A percentile compares a stretch with the other conserved stretches of the same genome.
phyloP scores from a whole-genome alignment of 2,113 vertebrate genomes.

The Alouatta palliata region DNA sequence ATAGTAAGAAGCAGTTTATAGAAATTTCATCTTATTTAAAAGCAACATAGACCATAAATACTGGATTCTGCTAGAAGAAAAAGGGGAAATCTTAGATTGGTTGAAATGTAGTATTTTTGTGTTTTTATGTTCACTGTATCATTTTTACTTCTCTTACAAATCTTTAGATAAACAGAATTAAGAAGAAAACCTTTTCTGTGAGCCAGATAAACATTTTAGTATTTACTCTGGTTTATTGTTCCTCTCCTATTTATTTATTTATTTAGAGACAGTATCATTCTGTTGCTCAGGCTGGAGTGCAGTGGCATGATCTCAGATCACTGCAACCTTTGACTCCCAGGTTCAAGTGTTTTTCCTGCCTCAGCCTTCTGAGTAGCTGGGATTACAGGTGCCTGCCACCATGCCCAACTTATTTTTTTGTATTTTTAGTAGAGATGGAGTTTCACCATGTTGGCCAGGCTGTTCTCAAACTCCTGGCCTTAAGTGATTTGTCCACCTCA shows the following conservation, averaged over 20 bases:
- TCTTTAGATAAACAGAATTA: neutral
- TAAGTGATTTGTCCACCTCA: too few species aligned
- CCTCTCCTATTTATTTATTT: neutral
- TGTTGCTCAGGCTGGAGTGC: too few species aligned
- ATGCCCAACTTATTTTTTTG: too few species aligned
- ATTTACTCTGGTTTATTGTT: conserved; percentile 44
- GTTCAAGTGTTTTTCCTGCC: too few species aligned
- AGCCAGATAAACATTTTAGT: conserved; percentile 9
- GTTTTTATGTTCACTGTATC: neutral
- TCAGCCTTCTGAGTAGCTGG: too few species aligned
- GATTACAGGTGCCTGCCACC: too few species aligned
- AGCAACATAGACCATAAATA: conserved; percentile 11
- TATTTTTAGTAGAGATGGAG: too few species aligned
- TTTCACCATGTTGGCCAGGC: too few species aligned
- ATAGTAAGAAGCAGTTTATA: neutral
- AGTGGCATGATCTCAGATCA: too few species aligned
- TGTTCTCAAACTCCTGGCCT: too few species aligned
- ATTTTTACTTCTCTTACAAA: conserved; percentile 40
- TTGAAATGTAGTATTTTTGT: neutral
- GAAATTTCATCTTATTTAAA: conserved; percentile 33
- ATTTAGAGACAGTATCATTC: too few species aligned
- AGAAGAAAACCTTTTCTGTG: neutral
- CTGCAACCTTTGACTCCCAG: too few species aligned
- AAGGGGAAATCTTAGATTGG: neutral
- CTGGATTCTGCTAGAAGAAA: neutral